These are phyloP conservation scores for Asobara japonica DNA, from an alignment of 1,140 invertebrate genomes.

Conservation along the genomic window DNA sequence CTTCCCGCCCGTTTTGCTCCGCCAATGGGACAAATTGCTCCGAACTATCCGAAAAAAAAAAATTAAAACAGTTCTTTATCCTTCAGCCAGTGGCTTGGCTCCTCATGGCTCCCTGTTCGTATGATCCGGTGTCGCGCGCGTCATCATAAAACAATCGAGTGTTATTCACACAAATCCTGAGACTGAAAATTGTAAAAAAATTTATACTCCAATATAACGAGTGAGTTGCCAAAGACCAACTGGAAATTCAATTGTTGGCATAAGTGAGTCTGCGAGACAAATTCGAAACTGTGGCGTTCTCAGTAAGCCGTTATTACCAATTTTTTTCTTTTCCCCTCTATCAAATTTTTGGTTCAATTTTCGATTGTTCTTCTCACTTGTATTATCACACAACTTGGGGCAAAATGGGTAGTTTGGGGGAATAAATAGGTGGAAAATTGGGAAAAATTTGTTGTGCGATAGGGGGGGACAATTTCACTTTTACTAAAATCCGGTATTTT, in stretches of 20 bases:
- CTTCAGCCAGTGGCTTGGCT: slow-evolving; percentile 32
- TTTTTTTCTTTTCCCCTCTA: background rate
- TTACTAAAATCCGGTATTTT: slow-evolving; percentile 7
- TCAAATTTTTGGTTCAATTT: background rate
- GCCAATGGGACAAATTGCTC: background rate
- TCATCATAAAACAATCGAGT: background rate
- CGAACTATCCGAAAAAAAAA: background rate
- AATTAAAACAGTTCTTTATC: slow-evolving; percentile 18
- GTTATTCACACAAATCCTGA: background rate
- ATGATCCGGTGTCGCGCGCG: slow-evolving; percentile 31
- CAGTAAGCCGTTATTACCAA: no score
- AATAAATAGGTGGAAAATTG: no score
- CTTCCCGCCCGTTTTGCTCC: background rate
- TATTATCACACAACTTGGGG: no score
- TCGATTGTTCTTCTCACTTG: background rate
- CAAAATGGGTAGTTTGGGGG: no score
- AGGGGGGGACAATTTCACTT: background rate
- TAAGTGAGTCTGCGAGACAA: background rate
- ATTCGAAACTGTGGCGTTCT: slow-evolving; percentile 7
- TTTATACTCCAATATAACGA: no score
- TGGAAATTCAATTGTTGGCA: background rate
- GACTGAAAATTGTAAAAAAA: no score
- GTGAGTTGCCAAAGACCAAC: no score
- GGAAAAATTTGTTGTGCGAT: no score
- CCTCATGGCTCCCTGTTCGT: slow-evolving; percentile 42